phyloP scores from a whole-genome alignment of 2,888 invertebrate species.

The Dynastes tityus region DNA sequence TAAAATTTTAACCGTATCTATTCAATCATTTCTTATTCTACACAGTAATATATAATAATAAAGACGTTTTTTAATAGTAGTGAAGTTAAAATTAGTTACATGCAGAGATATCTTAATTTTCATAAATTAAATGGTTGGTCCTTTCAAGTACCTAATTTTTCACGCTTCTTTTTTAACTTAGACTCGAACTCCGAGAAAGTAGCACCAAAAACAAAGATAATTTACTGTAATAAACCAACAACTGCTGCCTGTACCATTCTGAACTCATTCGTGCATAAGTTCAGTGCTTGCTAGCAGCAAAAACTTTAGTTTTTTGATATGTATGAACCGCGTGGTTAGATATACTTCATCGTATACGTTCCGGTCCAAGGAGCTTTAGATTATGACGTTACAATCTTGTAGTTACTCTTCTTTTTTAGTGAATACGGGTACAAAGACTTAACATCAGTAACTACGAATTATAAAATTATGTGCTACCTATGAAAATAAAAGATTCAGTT shows the following conservation, averaged over 20 bases:
- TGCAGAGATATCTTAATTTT: slow-evolving; percentile 30
- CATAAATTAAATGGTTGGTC: slow-evolving; percentile 23
- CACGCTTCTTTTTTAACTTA: slow-evolving; percentile 20
- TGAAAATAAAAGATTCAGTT: no score
- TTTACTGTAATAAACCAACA: slow-evolving; percentile 43
- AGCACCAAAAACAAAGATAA: slow-evolving; percentile 42
- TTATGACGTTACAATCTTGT: slow-evolving; percentile 56
- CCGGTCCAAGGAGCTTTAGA: slow-evolving; percentile 57
- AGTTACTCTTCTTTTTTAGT: slow-evolving; percentile 49
- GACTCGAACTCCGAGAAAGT: neutral
- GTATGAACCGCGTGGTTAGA: slow-evolving; percentile 30
- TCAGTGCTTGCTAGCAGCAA: slow-evolving; percentile 27
- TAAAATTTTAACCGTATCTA: no score
- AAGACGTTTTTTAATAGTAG: no score
- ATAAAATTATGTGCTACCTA: no score
- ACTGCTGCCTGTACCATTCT: slow-evolving; percentile 16
- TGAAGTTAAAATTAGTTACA: slow-evolving; percentile 20
- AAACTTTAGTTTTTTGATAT: slow-evolving; percentile 30
- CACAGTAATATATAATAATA: no score
- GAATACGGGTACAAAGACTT: no score
- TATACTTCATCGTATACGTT: slow-evolving; percentile 50
- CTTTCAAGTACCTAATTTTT: slow-evolving; percentile 22
- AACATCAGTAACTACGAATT: no score
- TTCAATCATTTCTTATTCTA: no score
- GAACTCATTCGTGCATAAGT: slow-evolving; percentile 47